phyloP scores from a whole-genome alignment of 2,888 invertebrate species.

The Agrotis ipsilon region DNA sequence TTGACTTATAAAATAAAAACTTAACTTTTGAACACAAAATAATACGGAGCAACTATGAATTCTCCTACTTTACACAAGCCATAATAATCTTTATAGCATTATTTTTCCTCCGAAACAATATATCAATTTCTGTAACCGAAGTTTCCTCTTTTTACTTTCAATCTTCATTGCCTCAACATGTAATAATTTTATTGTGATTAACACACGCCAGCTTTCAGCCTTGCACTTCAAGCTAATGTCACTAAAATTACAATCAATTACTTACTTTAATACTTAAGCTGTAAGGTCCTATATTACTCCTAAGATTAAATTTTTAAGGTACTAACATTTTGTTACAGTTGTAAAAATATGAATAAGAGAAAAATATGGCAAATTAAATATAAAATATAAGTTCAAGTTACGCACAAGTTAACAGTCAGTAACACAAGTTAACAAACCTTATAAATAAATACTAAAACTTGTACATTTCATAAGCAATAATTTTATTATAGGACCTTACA shows the following conservation, averaged over 20 bases:
- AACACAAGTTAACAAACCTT: constrained; percentile 5
- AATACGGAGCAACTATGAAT: too few relatives aligned
- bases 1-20: too few relatives aligned
- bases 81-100: too few relatives aligned
- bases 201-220: constrained; percentile 73
- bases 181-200: constrained; percentile 38
- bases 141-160: constrained; percentile 27
- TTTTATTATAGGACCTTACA: constrained; percentile 48
- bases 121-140: constrained; percentile 13
- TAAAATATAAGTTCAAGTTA: neutral
- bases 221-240: constrained; percentile 64
- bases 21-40: too few relatives aligned
- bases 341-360: neutral
- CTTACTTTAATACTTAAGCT: constrained; percentile 1
- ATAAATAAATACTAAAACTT: constrained; percentile 30
- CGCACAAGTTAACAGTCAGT: constrained; percentile 33
- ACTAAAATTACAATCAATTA: constrained; percentile 55
- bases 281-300: constrained; percentile 54
- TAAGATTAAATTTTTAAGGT: constrained; percentile 4
- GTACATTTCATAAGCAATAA: constrained; percentile 15
- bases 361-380: neutral
- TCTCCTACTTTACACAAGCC: too few relatives aligned
- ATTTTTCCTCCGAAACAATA: too few relatives aligned
- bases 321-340: constrained; percentile 23
- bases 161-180: constrained; percentile 12